Evolutionary conservation across 2,888 invertebrate species (phyloP).

Genomic region (Therioaphis trifolii): DNA sequence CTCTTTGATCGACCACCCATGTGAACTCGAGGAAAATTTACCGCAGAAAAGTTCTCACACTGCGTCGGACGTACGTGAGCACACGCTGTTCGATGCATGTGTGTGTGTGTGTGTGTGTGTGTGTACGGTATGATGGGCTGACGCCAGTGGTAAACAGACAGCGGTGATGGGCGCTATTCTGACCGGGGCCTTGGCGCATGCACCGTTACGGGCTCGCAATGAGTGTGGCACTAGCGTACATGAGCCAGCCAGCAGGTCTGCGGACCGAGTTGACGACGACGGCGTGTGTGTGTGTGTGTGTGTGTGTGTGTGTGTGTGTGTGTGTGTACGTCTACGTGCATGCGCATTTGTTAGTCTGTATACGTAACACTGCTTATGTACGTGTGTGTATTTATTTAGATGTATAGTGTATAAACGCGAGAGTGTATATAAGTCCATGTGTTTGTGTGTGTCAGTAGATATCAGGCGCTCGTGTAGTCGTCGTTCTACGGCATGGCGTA

Average conservation of each 20-base stretch:
- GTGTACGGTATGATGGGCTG: no score
- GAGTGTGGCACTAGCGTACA: not conserved
- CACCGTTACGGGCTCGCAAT: constrained; percentile 32
- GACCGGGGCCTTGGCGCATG: constrained; percentile 52
- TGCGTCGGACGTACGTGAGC: no score
- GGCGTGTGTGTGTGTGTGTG: not conserved
- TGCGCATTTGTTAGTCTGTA: no score
- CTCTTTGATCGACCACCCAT: not conserved
- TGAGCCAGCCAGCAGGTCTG: not conserved
- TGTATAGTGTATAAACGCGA: no score
- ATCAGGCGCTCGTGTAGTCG: constrained; percentile 27
- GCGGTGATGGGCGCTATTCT: not conserved
- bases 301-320: no score
- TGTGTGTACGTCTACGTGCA: no score
- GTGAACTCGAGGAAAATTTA: not conserved
- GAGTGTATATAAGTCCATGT: no score
- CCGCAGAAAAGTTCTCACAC: no score
- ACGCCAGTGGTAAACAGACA: no score
- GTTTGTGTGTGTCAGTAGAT: not conserved
- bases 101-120: not conserved
- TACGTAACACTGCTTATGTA: no score
- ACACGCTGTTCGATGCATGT: not conserved
- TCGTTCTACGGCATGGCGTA: not conserved
- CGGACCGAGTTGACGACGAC: constrained; percentile 3
- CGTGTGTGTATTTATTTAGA: no score